Evolutionary conservation across 2,113 vertebrate species (phyloP).

Genomic region (Alexandromys fortis): DNA sequence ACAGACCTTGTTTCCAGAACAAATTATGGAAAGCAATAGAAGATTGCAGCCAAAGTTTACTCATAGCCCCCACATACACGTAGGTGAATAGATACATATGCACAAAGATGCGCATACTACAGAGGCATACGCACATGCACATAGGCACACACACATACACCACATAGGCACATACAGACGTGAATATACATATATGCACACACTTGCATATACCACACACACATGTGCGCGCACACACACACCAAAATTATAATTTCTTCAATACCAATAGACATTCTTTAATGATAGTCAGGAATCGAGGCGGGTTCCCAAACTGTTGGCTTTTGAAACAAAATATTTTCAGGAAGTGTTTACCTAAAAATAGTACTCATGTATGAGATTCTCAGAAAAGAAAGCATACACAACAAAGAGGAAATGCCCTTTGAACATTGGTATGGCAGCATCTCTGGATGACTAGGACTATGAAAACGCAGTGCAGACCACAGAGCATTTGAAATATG

Average conservation of each 20-base stretch:
- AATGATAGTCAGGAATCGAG: neutral
- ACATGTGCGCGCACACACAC: neutral
- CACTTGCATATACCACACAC: neutral
- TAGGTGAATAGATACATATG: neutral
- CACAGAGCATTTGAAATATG: slow-evolving; percentile 29
- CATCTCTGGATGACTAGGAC: neutral
- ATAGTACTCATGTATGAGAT: neutral
- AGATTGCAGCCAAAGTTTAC: neutral
- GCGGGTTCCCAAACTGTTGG: neutral
- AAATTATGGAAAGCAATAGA: neutral
- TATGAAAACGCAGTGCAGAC: neutral
- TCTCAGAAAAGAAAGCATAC: neutral
- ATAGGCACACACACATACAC: neutral
- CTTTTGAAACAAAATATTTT: neutral
- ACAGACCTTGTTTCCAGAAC: neutral
- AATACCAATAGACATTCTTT: neutral
- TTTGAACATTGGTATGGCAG: neutral
- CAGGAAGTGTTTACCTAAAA: neutral
- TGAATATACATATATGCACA: neutral
- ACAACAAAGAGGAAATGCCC: neutral
- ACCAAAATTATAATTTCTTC: neutral
- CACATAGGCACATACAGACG: neutral
- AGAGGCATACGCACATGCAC: neutral
- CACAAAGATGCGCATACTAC: neutral
- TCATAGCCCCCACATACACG: too few relatives aligned